These are phyloP conservation scores for Labia minor DNA, from an alignment of 2,888 invertebrate species.

Conservation along the genomic window DNA sequence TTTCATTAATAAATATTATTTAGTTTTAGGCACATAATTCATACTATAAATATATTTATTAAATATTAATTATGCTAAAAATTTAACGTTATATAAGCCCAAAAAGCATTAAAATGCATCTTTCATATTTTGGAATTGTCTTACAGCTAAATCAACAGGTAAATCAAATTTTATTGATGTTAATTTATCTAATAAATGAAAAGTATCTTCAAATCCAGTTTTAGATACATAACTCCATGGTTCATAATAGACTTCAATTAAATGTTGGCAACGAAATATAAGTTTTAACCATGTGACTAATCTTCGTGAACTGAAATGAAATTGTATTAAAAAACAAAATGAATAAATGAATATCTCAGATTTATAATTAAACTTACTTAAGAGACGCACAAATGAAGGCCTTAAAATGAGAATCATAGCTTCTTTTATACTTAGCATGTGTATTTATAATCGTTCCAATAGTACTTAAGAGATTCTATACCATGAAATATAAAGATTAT, in stretches of 20 bases:
- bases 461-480: conserved; percentile 71
- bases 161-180: conserved; percentile 79
- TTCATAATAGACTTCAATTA: conserved; percentile 68
- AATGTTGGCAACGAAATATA: conserved; percentile 73
- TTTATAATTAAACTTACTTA: conserved; percentile 55
- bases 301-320: conserved; percentile 63
- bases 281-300: conserved; percentile 89
- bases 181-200: conserved; percentile 79
- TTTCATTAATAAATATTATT: too few relatives aligned
- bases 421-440: conserved; percentile 86
- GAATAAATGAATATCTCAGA: conserved; percentile 18
- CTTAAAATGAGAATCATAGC: conserved; percentile 94
- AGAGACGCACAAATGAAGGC: conserved; percentile 94
- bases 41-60: too few relatives aligned
- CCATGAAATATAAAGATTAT: conserved; percentile 27
- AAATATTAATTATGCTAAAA: too few relatives aligned
- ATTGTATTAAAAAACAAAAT: conserved; percentile 5
- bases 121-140: conserved; percentile 95
- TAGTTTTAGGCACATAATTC: too few relatives aligned
- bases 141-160: conserved; percentile 90
- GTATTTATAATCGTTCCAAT: conserved; percentile 86
- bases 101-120: conserved; percentile 82
- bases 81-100: too few relatives aligned
- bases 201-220: conserved; percentile 93
- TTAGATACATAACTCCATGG: conserved; percentile 92